Evolutionary conservation across 1,140 invertebrate species (phyloP), one percentile per base, ranked within the genome.

Genomic region (Drosophila ercepeae): DNA sequence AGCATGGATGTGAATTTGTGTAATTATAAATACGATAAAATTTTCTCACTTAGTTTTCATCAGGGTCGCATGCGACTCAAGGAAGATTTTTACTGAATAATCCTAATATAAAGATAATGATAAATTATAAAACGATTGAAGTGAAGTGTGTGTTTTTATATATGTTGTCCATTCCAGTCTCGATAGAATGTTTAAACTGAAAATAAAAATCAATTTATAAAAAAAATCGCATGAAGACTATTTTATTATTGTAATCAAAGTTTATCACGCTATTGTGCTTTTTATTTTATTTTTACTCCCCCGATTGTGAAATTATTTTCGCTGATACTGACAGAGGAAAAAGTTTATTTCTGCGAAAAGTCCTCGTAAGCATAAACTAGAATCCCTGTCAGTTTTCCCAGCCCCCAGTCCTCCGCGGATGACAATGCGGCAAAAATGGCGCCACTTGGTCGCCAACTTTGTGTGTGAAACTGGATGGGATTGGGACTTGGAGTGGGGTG

Each of bases 371-470:
- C 50, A 61, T 67, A 67, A 58, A 59, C 46, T 74, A 74, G 34
- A 69, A 55, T 59, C 50, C 57, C 42, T 61, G 60, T 61, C 60
- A 64, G 32, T 50, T 27, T 3, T 23, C 14, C 41, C 39, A 42
- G 34, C 34, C 34, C 6, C 34, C 71, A 29, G 41, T 29, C 59
- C 52, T 25, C 18, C 29, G n/a, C 11, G 42, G 57, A 53, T 67
- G 58, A 64, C 60, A 82, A 75, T 88, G 83, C 82, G 82, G 74
- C 82, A 88, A 88, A 88, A 88, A 88, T 88, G 82, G 82, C 82
- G 82, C 82, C 82, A 65, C 69, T 57, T 58, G 60, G 82, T 52
- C 82, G 78, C 59, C 76, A 49, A 5, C 14, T 18, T 42, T 23
- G 8, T 49, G 45, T 25, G 44, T 54, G 45, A 32, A 27, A 48